Evolutionary conservation across 2,797 vertebrate species (phyloP), one percentile per base, ranked within the genome.

Genomic region (Microhierax caerulescens): DNA sequence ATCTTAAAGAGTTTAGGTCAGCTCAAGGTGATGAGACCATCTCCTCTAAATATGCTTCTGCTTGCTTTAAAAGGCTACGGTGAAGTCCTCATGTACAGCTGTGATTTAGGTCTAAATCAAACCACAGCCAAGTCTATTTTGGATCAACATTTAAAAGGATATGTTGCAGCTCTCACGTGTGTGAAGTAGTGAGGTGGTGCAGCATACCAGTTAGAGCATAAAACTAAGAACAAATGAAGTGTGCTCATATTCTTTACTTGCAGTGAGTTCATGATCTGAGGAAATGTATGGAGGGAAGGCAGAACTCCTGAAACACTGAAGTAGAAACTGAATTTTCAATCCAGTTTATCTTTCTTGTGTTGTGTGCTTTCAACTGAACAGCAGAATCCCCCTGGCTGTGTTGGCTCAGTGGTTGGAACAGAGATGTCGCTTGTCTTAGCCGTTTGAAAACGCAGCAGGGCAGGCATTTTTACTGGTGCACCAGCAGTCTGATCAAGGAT

Each of bases 1-100:
- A 90, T 92, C 83, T 90, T 85, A 12, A 47, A 89, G 85, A 90
- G 54, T 84, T 92, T 43, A 86, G 24, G 54, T 69, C 78, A 75
- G 79, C 63, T 93, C 76, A 92, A 84, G 51, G 69, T 21, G 27
- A 90, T 77, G 69, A 93, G 53, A 76, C 45, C 69, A 88, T 57
- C 82, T 19, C 36, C 73, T 88, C 82, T 86, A 83, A 88, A 81
- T 85, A 91, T 0, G 25, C 47, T 90, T 81, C 59, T 45, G 16
- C 70, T 88, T 0, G 0, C 76, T 94, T 84, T 84, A 88, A 88
- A 95, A 94, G 89, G 68, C 50, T 72, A 57, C 2, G 13, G 60
- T 56, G 37, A 82, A 65, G 50, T 57, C 32, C 43, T 78, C 2
- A 0, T 4, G 11, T 43, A 65, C 22, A 81, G 70, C 8, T 63